Evolutionary conservation across 1,140 invertebrate species (phyloP).

Genomic region (Neotoxoptera formosana): DNA sequence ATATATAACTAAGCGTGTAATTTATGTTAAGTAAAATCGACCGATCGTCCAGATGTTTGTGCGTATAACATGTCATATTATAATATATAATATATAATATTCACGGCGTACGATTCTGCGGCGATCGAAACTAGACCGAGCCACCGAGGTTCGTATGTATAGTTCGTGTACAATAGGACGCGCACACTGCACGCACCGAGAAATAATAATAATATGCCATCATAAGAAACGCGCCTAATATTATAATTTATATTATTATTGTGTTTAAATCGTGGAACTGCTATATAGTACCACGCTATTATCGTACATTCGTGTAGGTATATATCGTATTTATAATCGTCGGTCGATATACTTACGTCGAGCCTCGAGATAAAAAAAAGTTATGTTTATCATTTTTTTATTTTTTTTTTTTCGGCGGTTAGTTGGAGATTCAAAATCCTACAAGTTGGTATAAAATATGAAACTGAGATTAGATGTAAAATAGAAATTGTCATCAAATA

Average conservation of each 20-base stretch:
- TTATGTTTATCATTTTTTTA: not conserved
- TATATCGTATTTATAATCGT: no score
- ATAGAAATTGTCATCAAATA: not conserved
- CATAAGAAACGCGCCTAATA: no score
- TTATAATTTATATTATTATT: no score
- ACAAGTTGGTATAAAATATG: not conserved
- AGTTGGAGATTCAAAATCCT: not conserved
- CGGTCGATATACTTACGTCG: not conserved
- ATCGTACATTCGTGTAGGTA: no score
- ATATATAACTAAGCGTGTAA: conserved; percentile 20
- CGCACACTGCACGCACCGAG: not conserved
- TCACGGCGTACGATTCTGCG: not conserved
- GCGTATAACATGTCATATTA: not conserved
- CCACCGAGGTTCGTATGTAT: not conserved
- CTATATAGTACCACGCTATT: no score
- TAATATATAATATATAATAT: not conserved
- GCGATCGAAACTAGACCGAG: not conserved
- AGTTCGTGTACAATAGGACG: not conserved
- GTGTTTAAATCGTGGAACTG: no score
- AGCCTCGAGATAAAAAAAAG: not conserved
- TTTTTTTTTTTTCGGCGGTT: not conserved
- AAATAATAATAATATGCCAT: not conserved
- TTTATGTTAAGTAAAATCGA: conserved; percentile 28
- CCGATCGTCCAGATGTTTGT: conserved; percentile 28
- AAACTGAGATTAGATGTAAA: not conserved